Base-by-base conservation (phyloP, 2,888 invertebrate species). In the Epicampocera succincta region DNA sequence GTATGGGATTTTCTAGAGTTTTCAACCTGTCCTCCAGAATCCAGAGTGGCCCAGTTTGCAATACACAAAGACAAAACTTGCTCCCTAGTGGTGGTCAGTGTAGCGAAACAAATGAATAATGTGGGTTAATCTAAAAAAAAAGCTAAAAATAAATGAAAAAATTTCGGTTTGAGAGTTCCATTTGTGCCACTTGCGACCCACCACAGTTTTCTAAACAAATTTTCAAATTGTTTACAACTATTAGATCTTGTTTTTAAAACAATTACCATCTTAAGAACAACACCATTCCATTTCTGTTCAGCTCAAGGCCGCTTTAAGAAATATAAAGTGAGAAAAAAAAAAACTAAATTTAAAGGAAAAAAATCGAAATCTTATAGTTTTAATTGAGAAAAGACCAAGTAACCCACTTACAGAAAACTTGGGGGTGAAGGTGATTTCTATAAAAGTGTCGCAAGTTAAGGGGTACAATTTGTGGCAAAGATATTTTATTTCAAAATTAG, bases 201-300 rank as follows among this genome's bases (percentile, higher is more conserved):
- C 25, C 46, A 8, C 69, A 1, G 61, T 21, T 2, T 38, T 52
- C 13, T 19, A 76, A 69, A 76, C 38, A 61, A 69, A 61, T 69
- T 69, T 69, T 40, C 17, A 76, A 76, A 69, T 52, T 69, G 76
- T 69, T 76, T 76, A 69, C 68, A 76, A 69, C 54, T 40, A 76
- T 76, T 46, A 76, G 38, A 76, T 76, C 76, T 76, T 76, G 76
- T 76, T 76, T 69, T 15, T 61, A 61, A 69, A 61, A 61, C 76
- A 76, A 76, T 76, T 76, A 76, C 76, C 76, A 76, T 69, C 76
- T 69, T 76, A 69, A 76, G 69, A 69, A 69, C 69, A 76, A 48
- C 69, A 69, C 76, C 69, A 76, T 76, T 69, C 69, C 61, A 69
- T 76, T 76, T 76, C 38, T 61, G 46, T 69, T 54, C 54, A 46